Evolutionary conservation across 2,888 invertebrate genomes (phyloP).

Genomic region (Cheilosia impressa): DNA sequence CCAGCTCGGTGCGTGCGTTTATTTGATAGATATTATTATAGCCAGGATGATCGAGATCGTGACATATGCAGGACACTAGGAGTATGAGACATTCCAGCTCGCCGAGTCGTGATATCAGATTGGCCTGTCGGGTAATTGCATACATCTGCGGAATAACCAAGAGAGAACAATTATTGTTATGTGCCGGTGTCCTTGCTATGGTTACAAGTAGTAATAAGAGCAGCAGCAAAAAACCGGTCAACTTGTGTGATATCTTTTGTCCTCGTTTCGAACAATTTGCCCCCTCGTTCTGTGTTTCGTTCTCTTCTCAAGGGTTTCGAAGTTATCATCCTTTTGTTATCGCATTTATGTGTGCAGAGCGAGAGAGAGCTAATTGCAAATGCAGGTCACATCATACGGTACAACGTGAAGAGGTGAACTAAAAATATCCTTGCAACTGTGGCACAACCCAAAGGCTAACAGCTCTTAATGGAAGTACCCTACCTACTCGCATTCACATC

Average conservation of each 20-base stretch:
- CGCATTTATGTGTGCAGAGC: constrained; percentile 36
- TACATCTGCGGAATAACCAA: constrained; percentile 87
- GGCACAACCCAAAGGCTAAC: constrained; percentile 58
- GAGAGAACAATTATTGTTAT: not conserved
- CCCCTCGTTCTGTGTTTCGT: constrained; percentile 25
- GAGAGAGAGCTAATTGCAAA: constrained; percentile 53
- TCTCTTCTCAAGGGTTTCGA: constrained; percentile 29
- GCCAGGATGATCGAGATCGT: constrained; percentile 91
- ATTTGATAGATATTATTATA: constrained; percentile 92
- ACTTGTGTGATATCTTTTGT: constrained; percentile 50
- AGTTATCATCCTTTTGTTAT: constrained; percentile 67
- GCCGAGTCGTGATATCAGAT: constrained; percentile 88
- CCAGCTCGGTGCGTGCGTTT: constrained; percentile 92
- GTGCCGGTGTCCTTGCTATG: constrained; percentile 41
- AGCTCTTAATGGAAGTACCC: constrained; percentile 66
- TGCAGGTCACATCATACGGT: constrained; percentile 59
- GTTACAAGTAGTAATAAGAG: constrained; percentile 4
- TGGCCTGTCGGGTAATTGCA: constrained; percentile 90
- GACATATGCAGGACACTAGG: constrained; percentile 91
- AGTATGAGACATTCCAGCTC: constrained; percentile 90
- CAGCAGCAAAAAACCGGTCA: constrained; percentile 28
- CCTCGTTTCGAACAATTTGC: constrained; percentile 18
- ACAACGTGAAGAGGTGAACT: constrained; percentile 37
- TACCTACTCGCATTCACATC: constrained; percentile 22
- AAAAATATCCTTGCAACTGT: constrained; percentile 69